Evolutionary conservation across 2,888 invertebrate species (phyloP).

Genomic region (Caenorhabditis angaria): DNA sequence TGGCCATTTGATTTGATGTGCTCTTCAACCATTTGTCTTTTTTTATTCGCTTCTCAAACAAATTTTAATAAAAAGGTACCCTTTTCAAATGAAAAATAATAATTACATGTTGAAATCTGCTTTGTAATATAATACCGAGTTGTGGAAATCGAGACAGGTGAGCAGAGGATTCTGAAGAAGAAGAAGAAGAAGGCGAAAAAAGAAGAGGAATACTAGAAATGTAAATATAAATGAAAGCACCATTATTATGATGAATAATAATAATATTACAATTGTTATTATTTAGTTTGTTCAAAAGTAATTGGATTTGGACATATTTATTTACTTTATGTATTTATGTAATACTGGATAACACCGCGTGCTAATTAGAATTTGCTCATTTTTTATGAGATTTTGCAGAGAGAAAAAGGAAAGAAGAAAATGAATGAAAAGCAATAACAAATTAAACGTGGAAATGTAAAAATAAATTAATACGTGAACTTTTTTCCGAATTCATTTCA

Average conservation of each 20-base stretch:
- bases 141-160: too few relatives aligned
- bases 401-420: not conserved
- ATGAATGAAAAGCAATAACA: not conserved
- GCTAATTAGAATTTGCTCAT: too few relatives aligned
- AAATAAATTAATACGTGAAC: too few relatives aligned
- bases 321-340: too few relatives aligned
- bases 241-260: too few relatives aligned
- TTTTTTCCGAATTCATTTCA: too few relatives aligned
- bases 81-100: not conserved
- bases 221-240: too few relatives aligned
- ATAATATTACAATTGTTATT: not conserved
- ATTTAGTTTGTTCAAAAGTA: not conserved
- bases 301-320: too few relatives aligned
- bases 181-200: not conserved
- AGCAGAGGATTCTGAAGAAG: not conserved
- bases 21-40: too few relatives aligned
- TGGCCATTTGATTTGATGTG: not conserved
- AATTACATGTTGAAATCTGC: not conserved
- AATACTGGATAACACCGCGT: too few relatives aligned
- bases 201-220: too few relatives aligned
- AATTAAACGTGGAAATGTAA: not conserved
- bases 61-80: constrained; percentile 1
- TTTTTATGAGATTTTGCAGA: too few relatives aligned
- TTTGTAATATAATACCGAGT: not conserved
- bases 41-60: not conserved